Base-by-base conservation (phyloP, 53 echinoderm and acorn worm species). In the Antedon mediterranea region DNA sequence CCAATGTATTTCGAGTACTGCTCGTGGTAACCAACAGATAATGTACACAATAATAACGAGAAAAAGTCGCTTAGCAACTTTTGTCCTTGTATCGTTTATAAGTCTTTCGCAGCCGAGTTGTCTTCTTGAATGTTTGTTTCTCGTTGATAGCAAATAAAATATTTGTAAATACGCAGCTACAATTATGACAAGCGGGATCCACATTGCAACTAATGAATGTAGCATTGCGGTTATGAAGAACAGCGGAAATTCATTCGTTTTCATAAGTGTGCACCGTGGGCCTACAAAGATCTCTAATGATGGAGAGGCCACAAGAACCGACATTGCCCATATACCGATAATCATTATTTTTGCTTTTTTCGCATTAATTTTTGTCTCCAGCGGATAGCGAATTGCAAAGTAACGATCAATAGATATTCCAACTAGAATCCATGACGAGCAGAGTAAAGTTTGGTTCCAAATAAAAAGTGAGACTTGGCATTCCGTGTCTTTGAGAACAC, bases 381-480 rank as follows among this genome's bases (percentile, higher is more conserved):
- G 88, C 0, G 98, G 98, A 3, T 82, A 80, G 32, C 92, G 84
- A 73, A 98, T 86, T 74, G 90, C 93, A 85, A 90, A 88, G 78
- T 88, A 98, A 1, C 98, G 88, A 72, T 98, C 98, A 26, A 98
- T 83, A 0, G 98, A 98, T 31, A 98, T 98, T 28, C 98, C 98
- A 13, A 93, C 98, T 3, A 98, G 78, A 43, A 98, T 92, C 98
- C 98, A 98, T 32, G 92, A 90, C 6, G 98, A 92, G 72, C 92
- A 88, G 15, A 89, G 78, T 71, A 98, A 87, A 23, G 90, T 88
- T 34, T 93, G 92, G 31, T 90, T 88, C 98, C 98, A 98, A 74
- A 92, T 73, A 28, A 93, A 90, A 74, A 93, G 80, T 42, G 87
- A 90, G 28, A 88, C 41, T 34, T 88, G 83, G 30, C 98, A 98